These are phyloP conservation scores for Malurus melanocephalus DNA, from an alignment of 2,113 vertebrate species.

Conservation along the genomic window DNA sequence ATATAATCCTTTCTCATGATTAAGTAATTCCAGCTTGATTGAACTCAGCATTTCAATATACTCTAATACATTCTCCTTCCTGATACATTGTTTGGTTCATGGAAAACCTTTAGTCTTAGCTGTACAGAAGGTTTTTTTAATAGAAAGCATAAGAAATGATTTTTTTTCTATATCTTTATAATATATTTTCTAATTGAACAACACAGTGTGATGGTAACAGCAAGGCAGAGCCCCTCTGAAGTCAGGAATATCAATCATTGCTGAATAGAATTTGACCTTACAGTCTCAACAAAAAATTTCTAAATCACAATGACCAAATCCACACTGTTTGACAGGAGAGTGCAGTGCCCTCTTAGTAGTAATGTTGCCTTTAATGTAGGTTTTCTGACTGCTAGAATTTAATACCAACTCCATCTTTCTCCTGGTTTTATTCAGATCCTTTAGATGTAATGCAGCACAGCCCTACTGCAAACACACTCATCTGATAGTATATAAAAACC, in stretches of 20 bases:
- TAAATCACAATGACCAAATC: not conserved
- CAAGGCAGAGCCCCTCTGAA: not conserved
- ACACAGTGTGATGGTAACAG: not conserved
- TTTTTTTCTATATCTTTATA: not conserved
- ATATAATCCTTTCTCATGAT: not conserved
- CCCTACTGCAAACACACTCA: not conserved
- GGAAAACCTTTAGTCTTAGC: not conserved
- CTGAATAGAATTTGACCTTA: not conserved
- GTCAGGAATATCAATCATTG: not conserved
- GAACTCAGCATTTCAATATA: not conserved
- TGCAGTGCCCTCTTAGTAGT: not conserved
- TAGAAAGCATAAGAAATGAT: not conserved
- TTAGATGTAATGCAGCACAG: not conserved
- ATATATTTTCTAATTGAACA: not conserved
- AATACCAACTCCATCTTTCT: not conserved
- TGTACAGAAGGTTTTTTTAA: not conserved
- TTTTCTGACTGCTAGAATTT: not conserved
- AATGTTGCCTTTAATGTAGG: not conserved
- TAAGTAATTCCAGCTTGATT: not conserved
- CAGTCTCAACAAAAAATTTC: not conserved
- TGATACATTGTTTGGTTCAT: not conserved
- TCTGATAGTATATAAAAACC: slow-evolving; percentile 4
- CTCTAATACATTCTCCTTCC: not conserved
- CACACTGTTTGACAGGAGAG: not conserved
- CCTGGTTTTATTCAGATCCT: not conserved